phyloP scores from a whole-genome alignment of 2,797 vertebrate genomes.

The Aythya fuligula region DNA sequence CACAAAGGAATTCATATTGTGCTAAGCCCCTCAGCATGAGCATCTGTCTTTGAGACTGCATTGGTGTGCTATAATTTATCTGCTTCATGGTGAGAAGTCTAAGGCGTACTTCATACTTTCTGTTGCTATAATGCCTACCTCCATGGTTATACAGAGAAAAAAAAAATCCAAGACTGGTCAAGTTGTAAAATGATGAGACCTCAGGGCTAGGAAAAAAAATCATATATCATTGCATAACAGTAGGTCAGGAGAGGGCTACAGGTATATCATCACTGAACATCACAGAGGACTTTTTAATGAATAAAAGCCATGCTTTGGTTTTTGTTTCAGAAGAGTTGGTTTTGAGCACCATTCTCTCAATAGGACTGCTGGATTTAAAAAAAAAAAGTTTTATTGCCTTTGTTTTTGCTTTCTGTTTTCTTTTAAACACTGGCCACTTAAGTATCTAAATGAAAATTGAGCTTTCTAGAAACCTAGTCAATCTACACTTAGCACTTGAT shows the following conservation, averaged over 20 bases:
- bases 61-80: background rate
- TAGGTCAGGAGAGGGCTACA: background rate
- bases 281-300: background rate
- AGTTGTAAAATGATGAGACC: background rate
- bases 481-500: background rate
- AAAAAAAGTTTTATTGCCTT: no score
- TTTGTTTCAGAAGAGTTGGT: background rate
- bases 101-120: background rate
- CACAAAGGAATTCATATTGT: no score
- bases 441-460: background rate
- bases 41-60: background rate
- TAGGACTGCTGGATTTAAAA: background rate
- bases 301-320: background rate
- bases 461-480: background rate
- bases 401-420: background rate
- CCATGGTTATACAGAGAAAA: rapidly evolving
- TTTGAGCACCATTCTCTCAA: background rate
- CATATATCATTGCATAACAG: background rate
- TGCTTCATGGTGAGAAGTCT: background rate
- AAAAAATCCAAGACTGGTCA: background rate
- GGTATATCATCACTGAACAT: background rate
- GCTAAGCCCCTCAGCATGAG: background rate
- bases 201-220: background rate
- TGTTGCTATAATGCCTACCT: background rate
- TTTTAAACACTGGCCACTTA: background rate